Evolutionary conservation across 2,888 invertebrate species (phyloP), one percentile per base, ranked within the genome.

Genomic region (Acrobasis suavella): DNA sequence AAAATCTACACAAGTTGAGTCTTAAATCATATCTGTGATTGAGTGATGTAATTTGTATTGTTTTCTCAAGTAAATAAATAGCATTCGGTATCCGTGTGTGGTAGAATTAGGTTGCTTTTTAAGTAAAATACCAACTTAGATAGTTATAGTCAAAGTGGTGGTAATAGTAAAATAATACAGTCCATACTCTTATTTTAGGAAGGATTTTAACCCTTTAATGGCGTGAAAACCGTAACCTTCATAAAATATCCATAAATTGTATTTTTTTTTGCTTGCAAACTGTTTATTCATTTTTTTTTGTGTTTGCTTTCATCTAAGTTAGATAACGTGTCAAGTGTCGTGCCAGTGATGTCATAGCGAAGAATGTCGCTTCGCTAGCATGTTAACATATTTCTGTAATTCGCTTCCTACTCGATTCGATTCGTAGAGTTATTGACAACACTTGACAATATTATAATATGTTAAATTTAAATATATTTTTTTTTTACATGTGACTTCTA

Each of bases 1-100:
- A 63, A 73, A 76, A 68, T 64, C 46, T 39, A 60, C 65, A 59
- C 50, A 50, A 38, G 42, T 55, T 72, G 76, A 62, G 71, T 74
- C 70, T 65, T 64, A 72, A 66, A 71, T 67, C 8, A 46, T 17
- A 16, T 42, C 16, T 55, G 10, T 10, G 17, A 16, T 39, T 2
- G 9, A 15, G 15, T 14, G n/a, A 12, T 42, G 12, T 56, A 42
- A 56, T 56, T 56, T 16, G 46, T 17, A 15, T 39, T 22, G 56
- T 42, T 56, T 46, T 16, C 17, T 46, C 9, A 16, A 8, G 42
- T 42, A n/a, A 32, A 52, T 37, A 51, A 17, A 9, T 75, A 62
- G 38, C 58, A 46, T 63, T 66, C 56, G 42, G 56, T 56, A 56
- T 56, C 42, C 42, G 42, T 17, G 46, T 22, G 12, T 8, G 52